Conservation (phyloP, 2,888 invertebrate genomes). For the Gerosis bhagava region DNA sequence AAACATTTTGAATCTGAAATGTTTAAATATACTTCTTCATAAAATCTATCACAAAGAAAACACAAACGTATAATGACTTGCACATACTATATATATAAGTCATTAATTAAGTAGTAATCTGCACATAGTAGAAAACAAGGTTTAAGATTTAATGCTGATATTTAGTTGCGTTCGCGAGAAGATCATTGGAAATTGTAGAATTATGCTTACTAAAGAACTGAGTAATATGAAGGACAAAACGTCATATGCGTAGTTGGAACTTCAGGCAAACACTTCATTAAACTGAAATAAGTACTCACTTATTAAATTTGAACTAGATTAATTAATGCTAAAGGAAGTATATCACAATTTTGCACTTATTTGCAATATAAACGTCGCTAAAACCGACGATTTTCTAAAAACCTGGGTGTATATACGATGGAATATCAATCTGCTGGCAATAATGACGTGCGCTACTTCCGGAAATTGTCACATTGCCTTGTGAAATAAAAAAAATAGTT, state of each 20-base stretch:
- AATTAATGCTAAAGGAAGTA: conserved; percentile 70
- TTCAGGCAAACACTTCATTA: conserved; percentile 47
- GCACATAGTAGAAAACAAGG: conserved; percentile 28
- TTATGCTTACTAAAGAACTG: conserved; percentile 66
- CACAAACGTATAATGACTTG: conserved; percentile 64
- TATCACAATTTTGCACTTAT: conserved; percentile 76
- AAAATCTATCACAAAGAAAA: conserved; percentile 56
- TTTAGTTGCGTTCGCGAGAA: conserved; percentile 31
- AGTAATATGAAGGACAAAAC: conserved; percentile 73
- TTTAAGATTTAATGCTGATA: conserved; percentile 39
- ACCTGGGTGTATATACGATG: conserved; percentile 50
- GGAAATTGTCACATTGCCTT: conserved; percentile 59
- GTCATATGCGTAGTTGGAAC: conserved; percentile 66
- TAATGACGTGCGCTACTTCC: conserved; percentile 78
- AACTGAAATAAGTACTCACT: conserved; percentile 64
- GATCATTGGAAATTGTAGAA: conserved; percentile 25
- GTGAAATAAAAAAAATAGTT: conserved; percentile 2
- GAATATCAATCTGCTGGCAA: conserved; percentile 65
- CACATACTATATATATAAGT: conserved; percentile 51
- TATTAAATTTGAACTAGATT: conserved; percentile 74
- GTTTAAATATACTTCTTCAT: conserved; percentile 43
- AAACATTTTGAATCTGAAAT: conserved; percentile 88
- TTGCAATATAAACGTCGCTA: conserved; percentile 66
- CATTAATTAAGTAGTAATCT: conserved; percentile 52
- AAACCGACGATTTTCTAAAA: conserved; percentile 63